These are phyloP conservation scores for Passerina amoena DNA, from an alignment of 2,113 vertebrate genomes.

Conservation along the genomic window DNA sequence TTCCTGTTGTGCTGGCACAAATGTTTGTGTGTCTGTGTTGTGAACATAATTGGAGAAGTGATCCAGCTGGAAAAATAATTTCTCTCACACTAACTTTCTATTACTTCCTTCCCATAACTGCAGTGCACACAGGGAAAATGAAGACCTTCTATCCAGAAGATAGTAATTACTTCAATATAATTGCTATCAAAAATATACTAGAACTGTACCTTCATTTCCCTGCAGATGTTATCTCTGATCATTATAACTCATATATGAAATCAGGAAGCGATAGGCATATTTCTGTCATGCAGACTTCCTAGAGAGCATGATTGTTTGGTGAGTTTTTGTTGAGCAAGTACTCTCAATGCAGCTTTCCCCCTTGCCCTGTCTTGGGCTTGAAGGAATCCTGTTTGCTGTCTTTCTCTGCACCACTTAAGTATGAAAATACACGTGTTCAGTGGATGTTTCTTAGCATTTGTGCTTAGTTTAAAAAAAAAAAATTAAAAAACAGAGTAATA, in stretches of 20 bases:
- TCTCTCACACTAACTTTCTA: background rate
- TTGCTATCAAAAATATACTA: background rate
- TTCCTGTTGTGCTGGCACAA: background rate
- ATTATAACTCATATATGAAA: background rate
- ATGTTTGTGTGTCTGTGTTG: background rate
- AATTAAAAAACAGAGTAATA: background rate
- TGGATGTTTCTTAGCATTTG: background rate
- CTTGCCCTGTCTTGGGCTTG: background rate
- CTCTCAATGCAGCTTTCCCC: background rate
- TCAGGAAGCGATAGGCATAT: background rate
- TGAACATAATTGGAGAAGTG: background rate
- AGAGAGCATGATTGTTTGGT: background rate
- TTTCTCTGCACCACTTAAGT: background rate
- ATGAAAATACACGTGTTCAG: background rate
- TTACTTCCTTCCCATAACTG: background rate
- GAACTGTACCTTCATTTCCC: background rate
- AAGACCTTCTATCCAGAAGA: background rate
- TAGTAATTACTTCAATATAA: background rate
- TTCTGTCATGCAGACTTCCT: background rate
- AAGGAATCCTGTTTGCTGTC: background rate
- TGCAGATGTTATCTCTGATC: background rate
- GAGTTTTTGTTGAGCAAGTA: background rate
- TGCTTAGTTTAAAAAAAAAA: background rate
- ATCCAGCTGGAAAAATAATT: constrained; percentile 25
- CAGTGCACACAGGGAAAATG: background rate